Evolutionary conservation across 2,888 invertebrate genomes (phyloP), one percentile per base, ranked within the genome.

Genomic region (Ceramica pisi): DNA sequence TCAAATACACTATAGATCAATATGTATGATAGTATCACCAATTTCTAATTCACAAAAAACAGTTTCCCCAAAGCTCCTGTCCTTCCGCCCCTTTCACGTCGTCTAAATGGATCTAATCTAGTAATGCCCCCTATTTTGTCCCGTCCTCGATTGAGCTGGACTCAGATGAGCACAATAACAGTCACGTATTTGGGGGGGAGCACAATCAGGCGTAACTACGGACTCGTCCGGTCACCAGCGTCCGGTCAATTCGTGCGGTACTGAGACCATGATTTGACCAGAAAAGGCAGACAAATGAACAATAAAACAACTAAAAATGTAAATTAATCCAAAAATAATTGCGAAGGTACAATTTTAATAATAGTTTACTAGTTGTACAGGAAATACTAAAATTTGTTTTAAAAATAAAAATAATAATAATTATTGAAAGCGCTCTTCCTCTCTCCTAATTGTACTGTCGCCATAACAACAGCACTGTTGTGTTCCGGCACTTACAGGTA

Each of bases 221-320:
- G 48, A 31, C 67, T 71, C 62, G 76, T 46, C 71, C 59, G 77
- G 48, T 46, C 59, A 26, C 46, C 60, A 44, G 48, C 69, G 60
- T 84, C 82, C 82, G 79, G 76, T 68, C 76, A 81, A 57, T 73
- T 73, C 67, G 59, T 48, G 14, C 10, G 5, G 16, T 56, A 31
- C 1, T 31, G 67, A 14, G 35, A 31, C 82, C 80, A 82, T 53
- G 26, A 10, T 26, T 61, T 41, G 31, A n/a, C n/a, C n/a, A n/a
- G n/a, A n/a, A n/a, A n/a, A n/a, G n/a, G n/a, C n/a, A n/a, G n/a
- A n/a, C n/a, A n/a, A n/a, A n/a, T n/a, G n/a, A n/a, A n/a, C n/a
- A n/a, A n/a, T n/a, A n/a, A n/a, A n/a, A n/a, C n/a, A n/a, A n/a
- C n/a, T n/a, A n/a, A n/a, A n/a, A n/a, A n/a, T n/a, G n/a, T n/a